Evolutionary conservation across 2,113 vertebrate species (phyloP), one percentile per base, ranked within the genome.

Genomic region (Lepidothrix coronata): DNA sequence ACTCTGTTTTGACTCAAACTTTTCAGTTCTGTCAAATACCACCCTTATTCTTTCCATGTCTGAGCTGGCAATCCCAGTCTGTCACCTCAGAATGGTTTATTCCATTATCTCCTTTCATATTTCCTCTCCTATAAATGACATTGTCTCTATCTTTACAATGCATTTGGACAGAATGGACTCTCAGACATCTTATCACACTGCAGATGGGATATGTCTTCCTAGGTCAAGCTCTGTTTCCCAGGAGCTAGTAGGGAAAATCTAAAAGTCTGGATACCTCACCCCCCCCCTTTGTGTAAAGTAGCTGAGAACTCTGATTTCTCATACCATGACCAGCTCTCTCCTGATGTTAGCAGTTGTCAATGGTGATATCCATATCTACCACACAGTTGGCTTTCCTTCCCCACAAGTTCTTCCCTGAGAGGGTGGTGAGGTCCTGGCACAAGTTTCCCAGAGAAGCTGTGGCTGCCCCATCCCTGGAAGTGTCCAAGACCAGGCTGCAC

Each of bases 61-160:
- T 23, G n/a, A 88, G 51, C 44, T 62, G 79, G 61, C 2, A 27
- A 62, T n/a, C 55, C 51, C 55, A 54, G 28, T 5, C 57, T 77
- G 7, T 19, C 49, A 33, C 14, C 39, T 85, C 54, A 71, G 63
- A 41, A 37, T 16, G 24, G 12, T 55, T 88, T 18, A n/a, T 13
- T 49, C 19, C 54, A 46, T 77, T 13, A 37, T 8, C 11, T 94
- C 63, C 2, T 21, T 41, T 27, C 5, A 1, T 14, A 17, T 61
- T 33, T 62, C 73, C 46, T 39, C n/a, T 44, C 27, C 28, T 41
- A 4, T 30, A 49, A 57, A 57, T 61, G 58, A 48, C 2, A 2
- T 5, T 46, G 12, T 14, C 3, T 0, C 23, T 76, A 2, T 11
- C 8, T 57, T 68, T 65, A 18, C 62, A 39, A 6, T 5, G 49